Percentiles rank a stretch among this genome's conserved stretches.
These are phyloP conservation scores for Leptoclinus maculatus DNA, from an alignment of 2,797 vertebrate genomes.

Conservation along the genomic window DNA sequence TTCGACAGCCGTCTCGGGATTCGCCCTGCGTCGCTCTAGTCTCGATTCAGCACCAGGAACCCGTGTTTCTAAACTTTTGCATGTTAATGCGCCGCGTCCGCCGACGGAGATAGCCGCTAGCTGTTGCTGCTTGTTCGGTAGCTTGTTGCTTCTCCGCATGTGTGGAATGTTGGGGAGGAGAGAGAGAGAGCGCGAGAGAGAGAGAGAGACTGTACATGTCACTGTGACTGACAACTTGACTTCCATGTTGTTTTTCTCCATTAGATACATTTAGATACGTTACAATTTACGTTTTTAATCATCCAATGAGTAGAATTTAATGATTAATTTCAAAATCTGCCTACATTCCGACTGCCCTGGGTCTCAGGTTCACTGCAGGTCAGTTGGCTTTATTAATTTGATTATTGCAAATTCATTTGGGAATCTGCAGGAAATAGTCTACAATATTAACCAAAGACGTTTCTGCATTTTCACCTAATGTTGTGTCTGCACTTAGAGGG, in stretches of 20 bases:
- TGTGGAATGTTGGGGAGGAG: conserved; percentile 73
- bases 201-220: conserved; percentile 13
- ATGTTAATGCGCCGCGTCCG: conserved; percentile 60
- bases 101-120: conserved; percentile 46
- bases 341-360: not conserved
- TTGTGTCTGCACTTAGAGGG: too few relatives aligned
- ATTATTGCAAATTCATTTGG: not conserved
- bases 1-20: conserved; percentile 9
- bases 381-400: not conserved
- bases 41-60: conserved; percentile 29
- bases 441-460: not conserved
- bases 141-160: conserved; percentile 81
- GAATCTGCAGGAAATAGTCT: not conserved
- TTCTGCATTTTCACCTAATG: too few relatives aligned
- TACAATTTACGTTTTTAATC: not conserved
- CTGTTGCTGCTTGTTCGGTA: conserved; percentile 57
- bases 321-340: not conserved
- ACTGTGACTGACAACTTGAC: conserved; percentile 15
- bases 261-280: not conserved
- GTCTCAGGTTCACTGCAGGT: not conserved
- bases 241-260: not conserved
- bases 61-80: conserved; percentile 77
- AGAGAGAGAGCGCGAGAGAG: not conserved
- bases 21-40: conserved; percentile 14
- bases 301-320: not conserved